Base-by-base conservation (phyloP, 2,113 vertebrate genomes). In the Spermophilus dauricus region DNA sequence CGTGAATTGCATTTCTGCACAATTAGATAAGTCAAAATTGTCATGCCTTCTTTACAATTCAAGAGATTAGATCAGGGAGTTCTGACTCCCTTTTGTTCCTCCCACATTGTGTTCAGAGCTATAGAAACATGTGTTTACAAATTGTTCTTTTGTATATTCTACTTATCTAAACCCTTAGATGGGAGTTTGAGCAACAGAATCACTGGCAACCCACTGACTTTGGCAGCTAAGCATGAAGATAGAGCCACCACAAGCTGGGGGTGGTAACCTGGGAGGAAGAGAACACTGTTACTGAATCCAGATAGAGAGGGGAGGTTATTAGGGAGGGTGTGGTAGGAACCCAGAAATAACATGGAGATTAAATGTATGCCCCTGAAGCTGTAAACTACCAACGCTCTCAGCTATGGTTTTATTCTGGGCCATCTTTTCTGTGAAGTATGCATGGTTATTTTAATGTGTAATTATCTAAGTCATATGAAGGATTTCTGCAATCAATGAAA, bases 111-210 rank as follows among this genome's bases (percentile, higher is more conserved):
- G 34, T 93, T 97, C 91, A 85, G 83, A 95, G 72, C 94, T 86
- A 39, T 39, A 69, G 95, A 94, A 98, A 98, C 97, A 98, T 45
- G 63, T 98, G 98, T 98, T 98, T 96, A 95, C 96, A 97, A 97
- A 98, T 98, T 96, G 89, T 91, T 96, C 96, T 95, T 97, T 98
- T 97, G 94, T 97, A 82, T 92, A 94, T 93, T 77, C 81, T 89
- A 75, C 80, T 95, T 95, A 89, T 95, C 89, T 81, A 87, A 97
- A 86, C 75, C 83, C 89, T 45, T 6, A n/a, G 32, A 45, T 96
- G 96, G 96, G 93, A 95, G 37, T 85, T 95, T 26, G 90, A 87
- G 91, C 42, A 80, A 42, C 8, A 1, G 37, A 95, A 63, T 91
- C 87, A 61, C 2, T 11, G n/a, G 18, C 94, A 95, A 81, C 42